Base-by-base conservation (phyloP, 2,888 invertebrate species). In the Timema cristinae region DNA sequence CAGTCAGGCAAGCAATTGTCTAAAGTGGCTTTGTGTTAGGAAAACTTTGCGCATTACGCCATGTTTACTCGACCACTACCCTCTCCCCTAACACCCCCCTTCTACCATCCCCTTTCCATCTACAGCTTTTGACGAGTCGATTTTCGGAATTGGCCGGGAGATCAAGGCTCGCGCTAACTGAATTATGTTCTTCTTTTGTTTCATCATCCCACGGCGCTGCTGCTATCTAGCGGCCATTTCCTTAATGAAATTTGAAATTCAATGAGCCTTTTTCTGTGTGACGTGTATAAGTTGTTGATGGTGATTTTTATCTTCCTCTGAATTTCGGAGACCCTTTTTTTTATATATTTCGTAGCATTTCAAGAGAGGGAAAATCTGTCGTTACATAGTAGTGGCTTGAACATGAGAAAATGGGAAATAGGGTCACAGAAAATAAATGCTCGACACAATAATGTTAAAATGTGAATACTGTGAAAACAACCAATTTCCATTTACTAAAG, bases 171-270 rank as follows among this genome's bases (percentile, higher is more conserved):
- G 47, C 63, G 63, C 63, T 63, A 63, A 63, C 63, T 63, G 63
- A 63, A 63, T 63, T 63, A 63, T 63, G 63, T 63, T 63, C 63
- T 63, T 63, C 63, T 63, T 63, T 63, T 63, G 63, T 63, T 63
- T 63, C 63, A 63, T 63, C 63, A 63, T 63, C 63, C 63, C 32
- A 32, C 47, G 59, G 59, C 63, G 13, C 63, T 63, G 63, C 63
- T 63, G 63, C 63, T 48, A 63, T 63, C 63, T 63, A 63, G 47
- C 63, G 48, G 63, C 72, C 69, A 72, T 72, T 69, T 72, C 72
- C 69, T 72, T 72, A 72, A 72, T 72, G 66, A 72, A 72, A 72
- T 72, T 72, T 72, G 72, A 69, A 72, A 72, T 68, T 72, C 72
- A 72, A 72, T 71, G 71, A 71, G 59, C 76, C 63, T 11, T 63